phyloP scores from a whole-genome alignment of 2,888 invertebrate genomes.

The Monoplex corrugatus region DNA sequence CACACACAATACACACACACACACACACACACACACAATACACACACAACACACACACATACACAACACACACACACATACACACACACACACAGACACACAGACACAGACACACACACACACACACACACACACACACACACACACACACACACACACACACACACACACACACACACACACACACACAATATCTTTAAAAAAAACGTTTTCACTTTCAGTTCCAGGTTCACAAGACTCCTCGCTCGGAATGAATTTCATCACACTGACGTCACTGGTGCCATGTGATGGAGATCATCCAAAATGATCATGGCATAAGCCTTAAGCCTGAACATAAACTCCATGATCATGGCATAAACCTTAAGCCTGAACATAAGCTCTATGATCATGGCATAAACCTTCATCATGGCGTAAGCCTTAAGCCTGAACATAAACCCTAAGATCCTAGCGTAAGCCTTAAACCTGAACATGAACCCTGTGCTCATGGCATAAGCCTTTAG shows the following conservation, averaged over 20 bases:
- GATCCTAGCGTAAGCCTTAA: too few relatives aligned
- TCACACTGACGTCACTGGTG: too few relatives aligned
- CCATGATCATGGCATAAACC: background rate
- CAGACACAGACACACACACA: background rate
- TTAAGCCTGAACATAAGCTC: background rate
- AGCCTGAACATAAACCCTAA: background rate
- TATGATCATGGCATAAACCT: background rate
- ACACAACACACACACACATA: background rate
- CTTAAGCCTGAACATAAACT: background rate
- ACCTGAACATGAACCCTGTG: too few relatives aligned
- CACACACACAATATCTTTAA: background rate
- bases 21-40: constrained; percentile 16
- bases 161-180: background rate
- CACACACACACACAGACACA: background rate
- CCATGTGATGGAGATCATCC: background rate
- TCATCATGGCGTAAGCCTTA: too few relatives aligned
- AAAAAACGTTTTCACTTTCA: background rate
- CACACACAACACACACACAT: background rate
- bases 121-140: background rate
- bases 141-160: background rate
- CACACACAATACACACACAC: background rate
- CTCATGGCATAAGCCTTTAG: too few relatives aligned
- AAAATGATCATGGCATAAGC: background rate
- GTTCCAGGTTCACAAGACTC: background rate
- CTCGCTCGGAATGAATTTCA: too few relatives aligned